Evolutionary conservation across 2,888 invertebrate species (phyloP), one percentile per base, ranked within the genome.

Genomic region (Polydrusus pterygomalis): DNA sequence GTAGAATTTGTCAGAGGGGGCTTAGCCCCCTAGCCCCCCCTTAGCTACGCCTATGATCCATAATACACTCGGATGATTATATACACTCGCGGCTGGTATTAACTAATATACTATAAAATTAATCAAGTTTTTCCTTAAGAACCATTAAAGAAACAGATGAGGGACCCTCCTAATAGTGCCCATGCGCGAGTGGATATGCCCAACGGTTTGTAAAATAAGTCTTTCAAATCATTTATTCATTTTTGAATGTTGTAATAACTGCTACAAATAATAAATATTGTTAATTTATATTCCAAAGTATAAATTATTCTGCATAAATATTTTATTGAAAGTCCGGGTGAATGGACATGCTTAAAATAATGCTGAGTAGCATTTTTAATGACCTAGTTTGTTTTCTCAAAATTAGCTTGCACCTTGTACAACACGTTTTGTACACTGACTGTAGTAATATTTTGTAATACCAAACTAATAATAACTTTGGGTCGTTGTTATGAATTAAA

Each of bases 251-350:
- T 67, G 67, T 54, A 67, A 67, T 40, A 51, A 40, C 54, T 67
- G 20, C 34, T 38, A 34, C 15, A 65, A 65, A 51, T 65, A 65
- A 54, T 67, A 67, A 67, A 67, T 67, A 49, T 67, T 67, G 20
- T 54, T 54, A 54, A 40, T 51, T 54, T 51, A 40, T 60, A 9
- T 67, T 67, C 10, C 3, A 67, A 38, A 51, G 20, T 38, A 67
- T 67, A 54, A 51, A 67, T 67, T 51, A 54, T 49, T 63, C 63
- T 63, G 13, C 51, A 54, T 63, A 62, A 71, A 71, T 71, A 71
- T 71, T 71, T 34, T 62, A 54, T 63, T 63, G 40, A 51, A 51
- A 54, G 25, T 17, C 34, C 18, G 54, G 54, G 70, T 71, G 70
- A 71, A 71, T 43, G 70, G 70, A 63, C 49, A 70, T 70, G 45